phyloP scores from a whole-genome alignment of 2,797 vertebrate genomes.

The Lithobates sylvaticus region DNA sequence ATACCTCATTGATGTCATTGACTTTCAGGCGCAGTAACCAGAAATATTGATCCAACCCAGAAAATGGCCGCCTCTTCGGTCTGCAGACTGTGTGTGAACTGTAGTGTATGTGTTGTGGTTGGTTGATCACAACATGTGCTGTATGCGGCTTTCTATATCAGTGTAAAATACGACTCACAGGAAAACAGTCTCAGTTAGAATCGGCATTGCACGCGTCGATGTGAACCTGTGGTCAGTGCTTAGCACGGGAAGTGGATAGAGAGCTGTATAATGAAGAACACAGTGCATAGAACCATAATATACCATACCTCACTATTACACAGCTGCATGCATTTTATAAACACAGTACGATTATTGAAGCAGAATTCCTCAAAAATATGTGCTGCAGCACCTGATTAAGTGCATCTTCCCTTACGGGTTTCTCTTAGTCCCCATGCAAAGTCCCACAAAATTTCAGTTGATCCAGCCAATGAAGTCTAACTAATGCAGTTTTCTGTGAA shows the following conservation, averaged over 20 bases:
- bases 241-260: conserved; percentile 18
- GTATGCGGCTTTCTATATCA: neutral
- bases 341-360: too few relatives aligned
- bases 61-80: neutral
- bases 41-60: neutral
- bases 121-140: neutral
- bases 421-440: too few relatives aligned
- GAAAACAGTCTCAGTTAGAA: neutral
- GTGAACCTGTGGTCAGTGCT: conserved; percentile 6
- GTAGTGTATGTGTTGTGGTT: neutral
- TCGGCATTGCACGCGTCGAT: neutral
- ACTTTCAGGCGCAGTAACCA: neutral
- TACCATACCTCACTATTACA: neutral
- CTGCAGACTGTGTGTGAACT: neutral
- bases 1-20: neutral
- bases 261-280: neutral
- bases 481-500: too few relatives aligned
- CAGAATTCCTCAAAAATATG: too few relatives aligned
- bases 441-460: too few relatives aligned
- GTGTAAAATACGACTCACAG: neutral
- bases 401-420: too few relatives aligned
- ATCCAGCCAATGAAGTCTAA: too few relatives aligned
- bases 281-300: neutral
- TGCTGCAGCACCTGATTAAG: too few relatives aligned
- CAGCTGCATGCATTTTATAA: too few relatives aligned